Conservation (phyloP, 2,888 invertebrate species). For the Drosophila algonquin region DNA sequence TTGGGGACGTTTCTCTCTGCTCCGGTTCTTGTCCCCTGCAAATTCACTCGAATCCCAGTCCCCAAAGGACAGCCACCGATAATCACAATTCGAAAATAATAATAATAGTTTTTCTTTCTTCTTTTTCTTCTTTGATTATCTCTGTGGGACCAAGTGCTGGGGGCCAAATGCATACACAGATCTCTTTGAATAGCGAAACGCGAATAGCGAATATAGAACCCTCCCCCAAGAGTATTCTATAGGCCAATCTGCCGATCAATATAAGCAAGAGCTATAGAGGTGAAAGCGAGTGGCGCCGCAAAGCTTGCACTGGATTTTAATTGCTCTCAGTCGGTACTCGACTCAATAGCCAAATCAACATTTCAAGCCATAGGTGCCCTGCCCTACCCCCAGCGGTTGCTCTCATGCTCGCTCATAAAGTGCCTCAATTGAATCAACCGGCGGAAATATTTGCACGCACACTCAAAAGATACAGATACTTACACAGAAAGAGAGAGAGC, state of each 20-base stretch:
- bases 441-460: conserved; percentile 11
- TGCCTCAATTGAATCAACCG: conserved; percentile 19
- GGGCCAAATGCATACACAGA: neutral
- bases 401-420: conserved; percentile 23
- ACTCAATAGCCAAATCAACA: conserved; percentile 33
- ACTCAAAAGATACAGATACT: neutral
- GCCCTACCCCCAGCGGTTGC: neutral
- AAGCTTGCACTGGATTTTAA: conserved; percentile 24
- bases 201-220: neutral
- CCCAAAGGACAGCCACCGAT: conserved; percentile 29
- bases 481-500: neutral
- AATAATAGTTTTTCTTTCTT: conserved; percentile 28
- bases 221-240: conserved; percentile 9
- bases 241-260: conserved; percentile 6
- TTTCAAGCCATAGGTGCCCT: conserved; percentile 14
- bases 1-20: conserved; percentile 26
- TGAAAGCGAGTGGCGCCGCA: conserved; percentile 8
- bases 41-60: neutral
- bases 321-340: conserved; percentile 20
- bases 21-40: neutral
- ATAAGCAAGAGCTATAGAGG: neutral
- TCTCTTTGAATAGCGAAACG: neutral
- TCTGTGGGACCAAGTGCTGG: neutral
- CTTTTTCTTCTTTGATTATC: conserved; percentile 2
- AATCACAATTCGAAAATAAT: conserved; percentile 57